These are phyloP conservation scores for Pyrgilauda ruficollis DNA, from an alignment of 2,113 vertebrate species.

Conservation along the genomic window DNA sequence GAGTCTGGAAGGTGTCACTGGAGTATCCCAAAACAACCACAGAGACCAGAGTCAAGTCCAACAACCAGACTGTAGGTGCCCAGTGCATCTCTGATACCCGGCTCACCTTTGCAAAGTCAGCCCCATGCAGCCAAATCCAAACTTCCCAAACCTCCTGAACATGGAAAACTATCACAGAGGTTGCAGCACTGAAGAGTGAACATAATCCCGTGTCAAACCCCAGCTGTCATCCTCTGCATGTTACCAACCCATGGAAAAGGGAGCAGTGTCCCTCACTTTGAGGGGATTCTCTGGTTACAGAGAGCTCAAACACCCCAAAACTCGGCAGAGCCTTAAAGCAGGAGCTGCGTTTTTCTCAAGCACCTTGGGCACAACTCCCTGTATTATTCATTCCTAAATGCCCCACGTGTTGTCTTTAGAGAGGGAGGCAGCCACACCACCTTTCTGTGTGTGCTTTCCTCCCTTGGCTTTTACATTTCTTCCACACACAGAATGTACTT, in stretches of 20 bases:
- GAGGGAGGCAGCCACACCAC: background rate
- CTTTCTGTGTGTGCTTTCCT: slow-evolving; percentile 50
- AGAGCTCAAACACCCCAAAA: background rate
- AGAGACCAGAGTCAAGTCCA: background rate
- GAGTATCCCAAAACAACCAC: background rate
- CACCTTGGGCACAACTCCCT: background rate
- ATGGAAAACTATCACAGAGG: background rate
- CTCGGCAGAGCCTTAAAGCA: background rate
- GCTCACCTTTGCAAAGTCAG: background rate
- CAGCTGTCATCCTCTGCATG: background rate
- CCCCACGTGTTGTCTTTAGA: slow-evolving; percentile 34
- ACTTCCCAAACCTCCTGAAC: background rate
- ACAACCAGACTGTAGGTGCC: background rate
- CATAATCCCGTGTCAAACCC: background rate
- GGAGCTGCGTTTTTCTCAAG: background rate
- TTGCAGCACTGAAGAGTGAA: accelerated
- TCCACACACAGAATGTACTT: slow-evolving; percentile 60
- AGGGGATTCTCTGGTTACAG: background rate
- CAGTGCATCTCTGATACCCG: background rate
- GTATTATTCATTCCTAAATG: slow-evolving; percentile 14
- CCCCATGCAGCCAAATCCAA: background rate
- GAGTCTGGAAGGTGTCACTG: background rate
- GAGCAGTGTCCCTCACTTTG: background rate
- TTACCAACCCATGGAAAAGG: background rate
- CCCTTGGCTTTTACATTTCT: slow-evolving; percentile 65